A percentile compares a stretch with the other conserved stretches of the same genome.
phyloP scores from a whole-genome alignment of 2,113 vertebrate genomes.

The Aspiorhynchus laticeps region DNA sequence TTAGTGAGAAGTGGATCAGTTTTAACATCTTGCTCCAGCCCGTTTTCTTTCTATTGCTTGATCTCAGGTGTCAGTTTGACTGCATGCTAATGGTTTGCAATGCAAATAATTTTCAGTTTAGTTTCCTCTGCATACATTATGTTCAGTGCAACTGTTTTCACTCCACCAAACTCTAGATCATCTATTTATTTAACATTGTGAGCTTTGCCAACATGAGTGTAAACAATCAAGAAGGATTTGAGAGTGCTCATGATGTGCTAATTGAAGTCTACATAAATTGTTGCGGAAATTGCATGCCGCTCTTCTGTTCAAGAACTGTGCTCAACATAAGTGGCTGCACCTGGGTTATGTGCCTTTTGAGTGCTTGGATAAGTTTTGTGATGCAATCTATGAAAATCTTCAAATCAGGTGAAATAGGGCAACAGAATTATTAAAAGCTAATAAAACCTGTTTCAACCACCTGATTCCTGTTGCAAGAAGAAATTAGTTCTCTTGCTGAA shows the following conservation, averaged over 20 bases:
- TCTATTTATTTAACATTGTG: slow-evolving; percentile 27
- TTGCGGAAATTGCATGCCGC: slow-evolving; percentile 27
- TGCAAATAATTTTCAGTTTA: background rate
- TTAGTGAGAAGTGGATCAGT: background rate
- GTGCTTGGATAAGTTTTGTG: slow-evolving; percentile 16
- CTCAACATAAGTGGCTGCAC: slow-evolving; percentile 19
- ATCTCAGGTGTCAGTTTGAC: background rate
- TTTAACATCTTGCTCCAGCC: background rate
- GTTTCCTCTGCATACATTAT: background rate
- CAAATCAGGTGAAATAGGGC: background rate
- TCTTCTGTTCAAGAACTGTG: slow-evolving; percentile 11
- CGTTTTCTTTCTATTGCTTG: background rate
- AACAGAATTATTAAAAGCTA: background rate
- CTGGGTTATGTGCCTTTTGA: slow-evolving; percentile 24
- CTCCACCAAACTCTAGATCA: slow-evolving; percentile 33
- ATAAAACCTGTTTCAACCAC: background rate
- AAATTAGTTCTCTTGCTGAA: background rate
- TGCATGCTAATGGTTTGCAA: background rate
- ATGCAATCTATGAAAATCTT: background rate
- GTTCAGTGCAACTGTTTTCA: background rate
- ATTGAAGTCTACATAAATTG: slow-evolving; percentile 31
- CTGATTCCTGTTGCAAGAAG: background rate
- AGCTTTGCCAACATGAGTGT: slow-evolving; percentile 34
- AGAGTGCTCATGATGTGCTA: slow-evolving; percentile 6
- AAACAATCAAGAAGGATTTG: slow-evolving; percentile 24